Evolutionary conservation across 2,888 invertebrate species (phyloP).

Genomic region (Noctua janthina): DNA sequence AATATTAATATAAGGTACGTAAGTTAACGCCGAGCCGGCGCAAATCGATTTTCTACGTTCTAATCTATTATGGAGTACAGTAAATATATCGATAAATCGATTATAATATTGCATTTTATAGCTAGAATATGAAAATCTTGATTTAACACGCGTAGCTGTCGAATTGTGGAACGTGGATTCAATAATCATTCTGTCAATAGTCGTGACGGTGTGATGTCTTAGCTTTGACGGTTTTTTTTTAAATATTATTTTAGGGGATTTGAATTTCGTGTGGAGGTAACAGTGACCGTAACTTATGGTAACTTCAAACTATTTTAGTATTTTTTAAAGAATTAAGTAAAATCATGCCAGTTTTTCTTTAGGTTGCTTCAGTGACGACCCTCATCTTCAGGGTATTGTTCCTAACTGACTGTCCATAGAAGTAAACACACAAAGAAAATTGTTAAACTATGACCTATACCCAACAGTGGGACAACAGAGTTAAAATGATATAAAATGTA

Average conservation of each 20-base stretch:
- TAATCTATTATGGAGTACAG: background rate
- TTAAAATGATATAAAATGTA: background rate
- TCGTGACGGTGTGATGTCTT: background rate
- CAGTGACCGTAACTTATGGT: background rate
- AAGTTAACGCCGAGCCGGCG: background rate
- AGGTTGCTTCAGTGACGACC: background rate
- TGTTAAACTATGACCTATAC: background rate
- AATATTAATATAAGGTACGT: background rate
- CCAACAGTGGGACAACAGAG: background rate
- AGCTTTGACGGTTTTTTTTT: background rate
- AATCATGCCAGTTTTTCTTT: background rate
- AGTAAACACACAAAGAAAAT: background rate
- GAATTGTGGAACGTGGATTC: background rate
- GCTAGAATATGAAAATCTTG: slow-evolving; percentile 23
- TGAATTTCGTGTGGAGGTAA: background rate
- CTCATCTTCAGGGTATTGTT: background rate
- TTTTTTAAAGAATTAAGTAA: background rate
- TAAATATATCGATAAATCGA: slow-evolving; percentile 44
- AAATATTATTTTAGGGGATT: background rate
- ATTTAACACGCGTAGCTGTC: slow-evolving; percentile 24
- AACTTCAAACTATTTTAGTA: background rate
- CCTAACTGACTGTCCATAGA: background rate
- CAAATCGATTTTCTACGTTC: slow-evolving; percentile 40
- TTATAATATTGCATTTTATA: slow-evolving; percentile 16
- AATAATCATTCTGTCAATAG: slow-evolving; percentile 18